Conservation (phyloP, 2,888 invertebrate species). For the Eupithecia insigniata region DNA sequence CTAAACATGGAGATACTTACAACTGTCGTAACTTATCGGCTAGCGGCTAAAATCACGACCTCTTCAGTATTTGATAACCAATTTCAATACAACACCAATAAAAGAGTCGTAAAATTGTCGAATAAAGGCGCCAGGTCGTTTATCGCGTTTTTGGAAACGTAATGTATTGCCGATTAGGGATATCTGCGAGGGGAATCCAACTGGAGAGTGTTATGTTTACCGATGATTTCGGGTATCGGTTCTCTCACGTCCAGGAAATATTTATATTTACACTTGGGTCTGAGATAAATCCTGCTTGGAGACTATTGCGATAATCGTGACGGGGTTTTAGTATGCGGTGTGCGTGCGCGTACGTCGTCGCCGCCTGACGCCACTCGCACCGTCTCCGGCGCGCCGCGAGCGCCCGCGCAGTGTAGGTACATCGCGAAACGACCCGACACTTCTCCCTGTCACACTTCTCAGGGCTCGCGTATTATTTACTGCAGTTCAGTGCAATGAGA, state of each 20-base stretch:
- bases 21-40: conserved; percentile 23
- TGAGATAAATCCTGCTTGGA: conserved; percentile 69
- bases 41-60: conserved; percentile 31
- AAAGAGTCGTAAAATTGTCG: conserved; percentile 37
- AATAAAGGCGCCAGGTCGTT: conserved; percentile 43
- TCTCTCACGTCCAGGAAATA: conserved; percentile 46
- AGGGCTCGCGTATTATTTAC: conserved; percentile 67
- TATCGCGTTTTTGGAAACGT: conserved; percentile 60
- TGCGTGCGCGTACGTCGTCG: conserved; percentile 76
- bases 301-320: conserved; percentile 72
- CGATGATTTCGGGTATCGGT: conserved; percentile 56
- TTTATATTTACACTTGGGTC: conserved; percentile 66
- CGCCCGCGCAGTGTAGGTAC: conserved; percentile 54
- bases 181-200: conserved; percentile 65
- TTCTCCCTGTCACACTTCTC: conserved; percentile 64
- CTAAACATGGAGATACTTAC: conserved; percentile 18
- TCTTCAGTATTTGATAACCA: conserved; percentile 33
- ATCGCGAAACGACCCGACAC: conserved; percentile 61
- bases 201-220: conserved; percentile 55
- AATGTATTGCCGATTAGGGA: conserved; percentile 60
- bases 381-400: conserved; percentile 47
- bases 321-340: conserved; percentile 79
- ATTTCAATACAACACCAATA: conserved; percentile 30
- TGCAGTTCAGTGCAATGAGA: conserved; percentile 62
- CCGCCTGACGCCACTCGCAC: conserved; percentile 69